These are phyloP conservation scores for Sarcoramphus papa DNA, from an alignment of 2,797 vertebrate species.

Conservation along the genomic window DNA sequence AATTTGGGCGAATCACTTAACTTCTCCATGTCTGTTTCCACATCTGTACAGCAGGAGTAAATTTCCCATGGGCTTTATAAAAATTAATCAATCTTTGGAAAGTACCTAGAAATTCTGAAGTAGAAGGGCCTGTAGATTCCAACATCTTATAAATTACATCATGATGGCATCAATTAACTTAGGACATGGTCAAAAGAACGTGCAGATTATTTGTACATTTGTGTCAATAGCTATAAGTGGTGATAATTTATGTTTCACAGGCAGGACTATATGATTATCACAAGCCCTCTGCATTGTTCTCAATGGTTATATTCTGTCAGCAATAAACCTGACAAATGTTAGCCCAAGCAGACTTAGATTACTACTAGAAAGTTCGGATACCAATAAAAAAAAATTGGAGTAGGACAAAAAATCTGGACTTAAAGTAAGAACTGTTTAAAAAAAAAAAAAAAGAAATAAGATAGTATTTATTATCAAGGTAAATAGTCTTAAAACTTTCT, in stretches of 20 bases:
- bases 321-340: background rate
- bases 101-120: background rate
- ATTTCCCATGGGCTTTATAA: conserved; percentile 8
- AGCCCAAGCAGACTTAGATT: background rate
- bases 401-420: background rate
- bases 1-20: background rate
- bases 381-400: background rate
- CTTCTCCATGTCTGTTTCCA: background rate
- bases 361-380: background rate
- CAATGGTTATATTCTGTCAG: background rate
- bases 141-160: background rate
- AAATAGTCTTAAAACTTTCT: background rate
- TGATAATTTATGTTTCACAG: background rate
- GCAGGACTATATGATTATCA: background rate
- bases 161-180: background rate
- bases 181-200: background rate
- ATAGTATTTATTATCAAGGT: background rate
- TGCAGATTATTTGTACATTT: background rate
- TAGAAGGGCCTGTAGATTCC: background rate
- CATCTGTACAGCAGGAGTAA: conserved; percentile 3
- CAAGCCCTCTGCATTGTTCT: background rate
- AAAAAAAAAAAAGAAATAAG: background rate
- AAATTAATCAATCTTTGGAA: conserved; percentile 1
- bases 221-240: background rate
- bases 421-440: background rate